Evolutionary conservation across 2,113 vertebrate genomes (phyloP).

Genomic region (Sisor rabdophorus): DNA sequence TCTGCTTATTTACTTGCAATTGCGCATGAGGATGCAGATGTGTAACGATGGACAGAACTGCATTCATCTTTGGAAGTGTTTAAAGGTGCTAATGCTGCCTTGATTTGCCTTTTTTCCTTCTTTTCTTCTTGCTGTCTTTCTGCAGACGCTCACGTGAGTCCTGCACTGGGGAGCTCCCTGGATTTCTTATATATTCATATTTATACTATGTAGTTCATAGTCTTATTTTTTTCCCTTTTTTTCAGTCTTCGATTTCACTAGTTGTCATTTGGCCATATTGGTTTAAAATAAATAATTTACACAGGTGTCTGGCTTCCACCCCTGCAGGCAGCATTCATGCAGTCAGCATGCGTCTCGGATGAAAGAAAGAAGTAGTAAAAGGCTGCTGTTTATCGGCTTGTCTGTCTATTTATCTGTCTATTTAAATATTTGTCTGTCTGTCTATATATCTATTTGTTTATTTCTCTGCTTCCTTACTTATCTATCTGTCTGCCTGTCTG

Average conservation of each 20-base stretch:
- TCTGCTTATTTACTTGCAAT: not conserved
- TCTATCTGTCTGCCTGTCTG: too few relatives aligned
- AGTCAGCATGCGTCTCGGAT: constrained; percentile 21
- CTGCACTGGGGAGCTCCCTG: constrained; percentile 25
- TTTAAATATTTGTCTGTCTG: too few relatives aligned
- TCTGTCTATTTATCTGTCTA: too few relatives aligned
- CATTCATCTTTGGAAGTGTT: constrained; percentile 4
- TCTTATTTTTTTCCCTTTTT: not conserved
- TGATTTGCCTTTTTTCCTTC: constrained; percentile 12
- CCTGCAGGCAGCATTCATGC: constrained; percentile 19
- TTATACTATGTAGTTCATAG: not conserved
- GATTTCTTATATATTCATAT: not conserved
- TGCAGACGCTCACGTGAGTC: constrained; percentile 47
- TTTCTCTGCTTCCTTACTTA: too few relatives aligned
- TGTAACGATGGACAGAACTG: constrained; percentile 35
- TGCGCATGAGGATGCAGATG: constrained; percentile 38
- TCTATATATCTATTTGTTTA: too few relatives aligned
- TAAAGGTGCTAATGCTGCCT: constrained; percentile 25
- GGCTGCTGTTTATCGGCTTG: too few relatives aligned
- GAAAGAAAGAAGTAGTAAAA: too few relatives aligned
- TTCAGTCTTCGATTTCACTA: not conserved
- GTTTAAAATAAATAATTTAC: constrained; percentile 44
- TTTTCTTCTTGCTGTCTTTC: constrained; percentile 23
- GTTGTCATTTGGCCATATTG: constrained; percentile 30
- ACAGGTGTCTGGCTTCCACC: constrained; percentile 35